Evolutionary conservation across 64 coral and sea anemone species (phyloP).

Genomic region (Montipora efflorescens): DNA sequence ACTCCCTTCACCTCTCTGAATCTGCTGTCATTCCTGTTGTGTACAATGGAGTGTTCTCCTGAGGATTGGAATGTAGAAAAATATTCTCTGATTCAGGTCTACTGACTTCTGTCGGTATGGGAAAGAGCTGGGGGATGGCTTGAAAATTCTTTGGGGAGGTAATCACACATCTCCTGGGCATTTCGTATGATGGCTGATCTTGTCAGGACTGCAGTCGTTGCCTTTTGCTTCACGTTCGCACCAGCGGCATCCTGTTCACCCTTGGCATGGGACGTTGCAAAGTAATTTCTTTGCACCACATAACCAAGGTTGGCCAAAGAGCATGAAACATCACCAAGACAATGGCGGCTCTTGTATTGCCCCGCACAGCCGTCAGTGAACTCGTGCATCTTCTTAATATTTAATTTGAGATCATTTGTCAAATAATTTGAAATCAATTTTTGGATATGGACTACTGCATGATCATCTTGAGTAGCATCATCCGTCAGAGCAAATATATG

Average conservation of each 20-base stretch:
- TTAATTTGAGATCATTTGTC: too few relatives aligned
- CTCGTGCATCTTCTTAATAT: constrained; percentile 29
- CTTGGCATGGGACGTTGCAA: constrained; percentile 35
- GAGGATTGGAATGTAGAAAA: constrained; percentile 47
- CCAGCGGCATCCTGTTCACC: constrained; percentile 48
- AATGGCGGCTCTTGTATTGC: constrained; percentile 32
- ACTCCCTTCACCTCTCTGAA: constrained; percentile 56
- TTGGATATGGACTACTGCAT: constrained; percentile 3
- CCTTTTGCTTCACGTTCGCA: not conserved
- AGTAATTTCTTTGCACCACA: not conserved
- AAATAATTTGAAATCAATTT: too few relatives aligned
- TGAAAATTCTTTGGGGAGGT: not conserved
- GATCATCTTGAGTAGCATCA: constrained; percentile 4
- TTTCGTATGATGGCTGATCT: not conserved
- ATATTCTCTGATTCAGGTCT: not conserved
- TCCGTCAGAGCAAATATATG: constrained; percentile 46
- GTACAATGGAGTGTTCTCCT: constrained; percentile 26
- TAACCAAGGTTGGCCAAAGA: constrained; percentile 33
- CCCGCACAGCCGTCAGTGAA: constrained; percentile 52
- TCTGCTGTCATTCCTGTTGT: constrained; percentile 12
- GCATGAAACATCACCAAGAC: constrained; percentile 43
- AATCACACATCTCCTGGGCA: constrained; percentile 15
- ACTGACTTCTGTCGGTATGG: constrained; percentile 19
- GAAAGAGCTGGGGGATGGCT: not conserved
- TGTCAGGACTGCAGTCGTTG: not conserved